phyloP scores from a whole-genome alignment of 1,140 invertebrate species.

The Mamestra configurata region DNA sequence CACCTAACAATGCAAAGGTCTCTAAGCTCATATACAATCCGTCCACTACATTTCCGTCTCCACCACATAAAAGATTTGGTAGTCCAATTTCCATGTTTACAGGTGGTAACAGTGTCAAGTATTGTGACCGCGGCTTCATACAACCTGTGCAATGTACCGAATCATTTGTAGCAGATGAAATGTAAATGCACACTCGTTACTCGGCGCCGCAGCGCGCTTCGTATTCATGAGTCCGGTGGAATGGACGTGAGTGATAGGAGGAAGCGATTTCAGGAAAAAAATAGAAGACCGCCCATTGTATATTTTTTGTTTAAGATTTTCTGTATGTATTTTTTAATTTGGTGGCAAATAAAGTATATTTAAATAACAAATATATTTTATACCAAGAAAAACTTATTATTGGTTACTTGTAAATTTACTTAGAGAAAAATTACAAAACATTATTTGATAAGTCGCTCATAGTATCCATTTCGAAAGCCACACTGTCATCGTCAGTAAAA shows the following conservation, averaged over 20 bases:
- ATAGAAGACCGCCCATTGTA: background rate
- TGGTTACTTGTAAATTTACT: too few species aligned
- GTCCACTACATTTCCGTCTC: background rate
- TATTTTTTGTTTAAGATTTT: too few species aligned
- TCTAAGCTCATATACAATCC: background rate
- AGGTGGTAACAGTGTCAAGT: conserved; percentile 37
- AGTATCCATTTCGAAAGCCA: too few species aligned
- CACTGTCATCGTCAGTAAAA: too few species aligned
- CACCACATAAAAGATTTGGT: conserved; percentile 10
- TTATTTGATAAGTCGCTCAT: too few species aligned
- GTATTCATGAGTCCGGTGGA: conserved; percentile 80
- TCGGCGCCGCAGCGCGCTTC: conserved; percentile 79
- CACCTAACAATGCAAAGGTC: background rate
- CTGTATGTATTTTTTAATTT: too few species aligned
- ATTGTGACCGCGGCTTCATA: conserved; percentile 56
- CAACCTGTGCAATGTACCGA: conserved; percentile 76
- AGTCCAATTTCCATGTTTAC: conserved; percentile 43
- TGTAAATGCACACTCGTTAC: conserved; percentile 86
- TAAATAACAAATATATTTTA: too few species aligned
- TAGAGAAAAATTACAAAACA: too few species aligned
- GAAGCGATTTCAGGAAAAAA: background rate
- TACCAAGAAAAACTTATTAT: too few species aligned
- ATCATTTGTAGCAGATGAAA: conserved; percentile 87
- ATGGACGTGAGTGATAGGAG: conserved; percentile 49
- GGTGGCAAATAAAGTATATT: too few species aligned